Evolutionary conservation across 2,113 vertebrate genomes (phyloP).

Genomic region (Nannospalax galili): DNA sequence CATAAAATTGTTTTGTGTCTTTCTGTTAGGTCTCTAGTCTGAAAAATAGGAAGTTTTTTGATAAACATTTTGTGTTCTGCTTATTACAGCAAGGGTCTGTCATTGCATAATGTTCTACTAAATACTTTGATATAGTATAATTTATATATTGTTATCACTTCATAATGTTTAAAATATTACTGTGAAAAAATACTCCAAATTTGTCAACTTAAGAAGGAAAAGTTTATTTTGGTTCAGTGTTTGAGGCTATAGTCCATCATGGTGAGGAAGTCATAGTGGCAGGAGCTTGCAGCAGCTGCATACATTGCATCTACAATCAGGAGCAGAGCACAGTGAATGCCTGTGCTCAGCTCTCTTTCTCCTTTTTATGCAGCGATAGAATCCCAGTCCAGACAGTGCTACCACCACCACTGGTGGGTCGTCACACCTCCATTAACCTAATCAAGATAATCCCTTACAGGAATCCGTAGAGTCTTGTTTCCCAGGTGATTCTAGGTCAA

Average conservation of each 20-base stretch:
- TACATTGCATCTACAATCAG: background rate
- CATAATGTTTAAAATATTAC: background rate
- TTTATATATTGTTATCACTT: background rate
- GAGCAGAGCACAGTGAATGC: background rate
- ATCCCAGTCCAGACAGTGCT: background rate
- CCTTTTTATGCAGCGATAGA: background rate
- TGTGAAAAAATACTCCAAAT: background rate
- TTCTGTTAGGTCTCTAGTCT: background rate
- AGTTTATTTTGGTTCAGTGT: background rate
- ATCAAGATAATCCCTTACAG: background rate
- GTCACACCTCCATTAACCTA: background rate
- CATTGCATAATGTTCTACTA: background rate
- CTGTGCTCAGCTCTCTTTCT: background rate
- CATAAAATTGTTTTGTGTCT: background rate
- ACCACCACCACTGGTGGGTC: background rate
- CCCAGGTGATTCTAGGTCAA: background rate
- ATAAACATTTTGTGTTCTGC: constrained; percentile 21
- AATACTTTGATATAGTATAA: background rate
- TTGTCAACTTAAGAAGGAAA: background rate
- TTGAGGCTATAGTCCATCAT: background rate
- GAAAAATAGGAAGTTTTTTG: background rate
- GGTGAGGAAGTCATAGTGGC: background rate
- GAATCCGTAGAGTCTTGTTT: background rate
- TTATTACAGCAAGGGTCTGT: background rate
- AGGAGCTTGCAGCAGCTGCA: too few species aligned